Percentiles rank a stretch among this genome's conserved stretches.
Conservation (phyloP, 1,140 invertebrate species). For the Pectinophora gossypiella region DNA sequence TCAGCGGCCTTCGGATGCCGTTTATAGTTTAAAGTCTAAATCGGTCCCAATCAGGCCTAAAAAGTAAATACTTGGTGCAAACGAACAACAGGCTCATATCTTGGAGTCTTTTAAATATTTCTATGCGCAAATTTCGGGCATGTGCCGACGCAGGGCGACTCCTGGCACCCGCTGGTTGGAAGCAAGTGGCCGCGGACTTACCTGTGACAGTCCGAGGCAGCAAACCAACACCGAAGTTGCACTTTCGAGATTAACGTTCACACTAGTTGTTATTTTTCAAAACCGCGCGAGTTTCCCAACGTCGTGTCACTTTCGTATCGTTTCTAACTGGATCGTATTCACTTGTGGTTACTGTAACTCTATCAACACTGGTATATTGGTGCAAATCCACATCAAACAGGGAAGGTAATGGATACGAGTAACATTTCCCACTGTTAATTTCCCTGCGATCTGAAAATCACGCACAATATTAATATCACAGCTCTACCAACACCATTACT, state of each 20-base stretch:
- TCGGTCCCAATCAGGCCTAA: too few species aligned
- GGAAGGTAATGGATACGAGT: constrained; percentile 54
- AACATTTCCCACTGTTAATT: constrained; percentile 40
- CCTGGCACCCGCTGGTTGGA: too few species aligned
- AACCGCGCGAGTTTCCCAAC: constrained; percentile 47
- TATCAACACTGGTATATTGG: constrained; percentile 48
- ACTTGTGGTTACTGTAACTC: constrained; percentile 62
- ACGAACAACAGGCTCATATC: too few species aligned
- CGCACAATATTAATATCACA: constrained; percentile 26
- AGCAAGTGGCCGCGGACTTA: too few species aligned
- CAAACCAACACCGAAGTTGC: constrained; percentile 23
- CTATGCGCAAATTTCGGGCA: too few species aligned
- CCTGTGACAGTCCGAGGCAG: too few species aligned
- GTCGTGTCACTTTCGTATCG: constrained; percentile 54
- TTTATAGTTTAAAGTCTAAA: too few species aligned
- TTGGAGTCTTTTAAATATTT: too few species aligned
- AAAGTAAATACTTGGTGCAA: too few species aligned
- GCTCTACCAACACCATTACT: neutral
- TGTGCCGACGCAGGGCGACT: too few species aligned
- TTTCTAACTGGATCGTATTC: constrained; percentile 49
- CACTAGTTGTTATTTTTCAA: constrained; percentile 39
- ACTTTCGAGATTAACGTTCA: constrained; percentile 40
- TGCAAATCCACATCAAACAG: constrained; percentile 46
- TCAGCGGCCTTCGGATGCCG: too few species aligned
- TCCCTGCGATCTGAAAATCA: constrained; percentile 46